Evolutionary conservation across 2,888 invertebrate species (phyloP).

Genomic region (Lycia hirtaria): DNA sequence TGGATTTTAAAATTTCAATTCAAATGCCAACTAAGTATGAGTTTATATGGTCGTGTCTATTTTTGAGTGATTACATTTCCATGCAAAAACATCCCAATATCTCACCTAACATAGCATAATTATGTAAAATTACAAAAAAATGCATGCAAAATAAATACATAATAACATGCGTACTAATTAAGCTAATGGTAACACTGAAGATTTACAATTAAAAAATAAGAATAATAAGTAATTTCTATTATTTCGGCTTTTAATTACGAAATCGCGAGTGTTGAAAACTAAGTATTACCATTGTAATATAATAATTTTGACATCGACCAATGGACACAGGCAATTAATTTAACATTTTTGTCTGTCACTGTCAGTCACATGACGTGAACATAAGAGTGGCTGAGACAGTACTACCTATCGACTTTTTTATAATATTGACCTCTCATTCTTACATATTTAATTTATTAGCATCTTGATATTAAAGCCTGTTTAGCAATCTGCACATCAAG

Average conservation of each 20-base stretch:
- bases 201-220: slow-evolving; percentile 21
- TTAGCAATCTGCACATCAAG: too few relatives aligned
- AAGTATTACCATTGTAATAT: background rate
- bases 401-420: too few relatives aligned
- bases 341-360: background rate
- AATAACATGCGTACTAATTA: slow-evolving; percentile 32
- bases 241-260: background rate
- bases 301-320: background rate
- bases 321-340: too few relatives aligned
- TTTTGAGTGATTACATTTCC: slow-evolving; percentile 11
- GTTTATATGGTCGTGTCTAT: too few relatives aligned
- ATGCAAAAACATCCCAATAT: slow-evolving; percentile 22
- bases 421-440: background rate
- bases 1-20: too few relatives aligned
- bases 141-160: slow-evolving; percentile 29
- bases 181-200: slow-evolving; percentile 18
- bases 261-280: background rate
- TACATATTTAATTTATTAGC: background rate
- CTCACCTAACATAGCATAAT: slow-evolving; percentile 20
- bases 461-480: too few relatives aligned
- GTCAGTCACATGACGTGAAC: background rate
- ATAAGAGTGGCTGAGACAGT: background rate
- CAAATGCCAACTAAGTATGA: too few relatives aligned
- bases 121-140: slow-evolving; percentile 14
- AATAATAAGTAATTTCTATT: background rate